A percentile compares a stretch with the other conserved stretches of the same genome.
Conservation (phyloP, 2,113 vertebrate species). For the Serilophus lunatus region DNA sequence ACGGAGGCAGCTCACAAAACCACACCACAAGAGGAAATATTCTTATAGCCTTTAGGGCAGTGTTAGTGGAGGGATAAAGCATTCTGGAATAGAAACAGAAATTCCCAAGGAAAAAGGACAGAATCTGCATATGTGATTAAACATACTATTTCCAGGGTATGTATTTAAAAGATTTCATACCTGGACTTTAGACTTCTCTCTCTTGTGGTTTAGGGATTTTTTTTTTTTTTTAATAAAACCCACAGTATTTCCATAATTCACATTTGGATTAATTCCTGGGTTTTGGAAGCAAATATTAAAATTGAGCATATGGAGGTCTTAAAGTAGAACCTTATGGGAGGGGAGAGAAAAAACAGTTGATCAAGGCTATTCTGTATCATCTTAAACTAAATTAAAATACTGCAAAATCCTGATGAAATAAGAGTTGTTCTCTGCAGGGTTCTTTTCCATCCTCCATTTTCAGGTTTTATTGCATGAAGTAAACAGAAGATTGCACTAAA, state of each 20-base stretch:
- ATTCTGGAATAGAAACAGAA: neutral
- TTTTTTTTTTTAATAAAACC: slow-evolving; percentile 64
- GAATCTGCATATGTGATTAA: slow-evolving; percentile 49
- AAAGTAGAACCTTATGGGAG: slow-evolving; percentile 76
- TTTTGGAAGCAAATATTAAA: slow-evolving; percentile 76
- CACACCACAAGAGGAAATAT: slow-evolving; percentile 29
- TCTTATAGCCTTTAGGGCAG: slow-evolving; percentile 15
- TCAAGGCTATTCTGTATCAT: slow-evolving; percentile 60
- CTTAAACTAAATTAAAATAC: slow-evolving; percentile 68
- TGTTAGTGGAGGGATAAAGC: neutral
- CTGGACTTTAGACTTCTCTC: slow-evolving; percentile 52
- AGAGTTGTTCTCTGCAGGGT: neutral
- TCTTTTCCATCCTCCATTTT: slow-evolving; percentile 2
- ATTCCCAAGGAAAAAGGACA: slow-evolving; percentile 44
- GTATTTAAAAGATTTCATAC: slow-evolving; percentile 55
- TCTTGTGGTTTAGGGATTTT: no score
- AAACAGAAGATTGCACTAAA: neutral
- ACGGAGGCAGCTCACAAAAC: neutral
- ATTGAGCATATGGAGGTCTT: slow-evolving; percentile 79
- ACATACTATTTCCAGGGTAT: neutral
- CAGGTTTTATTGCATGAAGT: neutral
- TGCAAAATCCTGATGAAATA: slow-evolving; percentile 31
- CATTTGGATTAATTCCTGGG: slow-evolving; percentile 75
- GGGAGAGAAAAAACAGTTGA: slow-evolving; percentile 37
- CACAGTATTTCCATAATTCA: slow-evolving; percentile 72